phyloP scores from a whole-genome alignment of 2,888 invertebrate species.

The Scaptomyza parva region DNA sequence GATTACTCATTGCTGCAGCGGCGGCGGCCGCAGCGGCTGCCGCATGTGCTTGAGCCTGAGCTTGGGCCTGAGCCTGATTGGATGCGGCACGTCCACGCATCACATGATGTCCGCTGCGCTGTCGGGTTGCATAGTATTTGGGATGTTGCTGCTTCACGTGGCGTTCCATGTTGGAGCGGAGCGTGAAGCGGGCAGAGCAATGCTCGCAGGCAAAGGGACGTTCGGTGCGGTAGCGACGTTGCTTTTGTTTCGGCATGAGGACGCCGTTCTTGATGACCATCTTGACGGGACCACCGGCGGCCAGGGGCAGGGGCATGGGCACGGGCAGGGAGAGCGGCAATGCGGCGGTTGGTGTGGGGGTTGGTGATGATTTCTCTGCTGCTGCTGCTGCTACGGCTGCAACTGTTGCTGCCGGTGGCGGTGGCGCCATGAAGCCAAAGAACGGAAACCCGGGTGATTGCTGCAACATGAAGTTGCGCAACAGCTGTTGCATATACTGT shows the following conservation, averaged over 20 bases:
- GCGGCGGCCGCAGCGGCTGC: constrained; percentile 64
- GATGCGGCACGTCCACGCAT: constrained; percentile 83
- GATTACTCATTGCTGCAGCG: constrained; percentile 65
- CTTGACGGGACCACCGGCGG: constrained; percentile 87
- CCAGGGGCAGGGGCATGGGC: constrained; percentile 60
- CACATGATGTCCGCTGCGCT: constrained; percentile 87
- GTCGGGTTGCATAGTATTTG: constrained; percentile 93
- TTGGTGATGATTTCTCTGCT: constrained; percentile 17
- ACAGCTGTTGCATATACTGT: constrained; percentile 87
- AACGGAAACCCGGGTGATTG: constrained; percentile 88
- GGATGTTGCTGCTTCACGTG: constrained; percentile 98
- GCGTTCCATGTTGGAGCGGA: constrained; percentile 97
- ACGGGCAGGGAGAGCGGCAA: constrained; percentile 40
- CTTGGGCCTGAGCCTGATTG: constrained; percentile 16
- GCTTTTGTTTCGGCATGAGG: constrained; percentile 96
- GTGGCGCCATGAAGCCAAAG: constrained; percentile 64
- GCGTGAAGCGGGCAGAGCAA: constrained; percentile 95
- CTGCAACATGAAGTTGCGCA: constrained; percentile 86
- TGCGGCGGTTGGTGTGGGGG: constrained; percentile 42
- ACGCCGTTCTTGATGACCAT: constrained; percentile 96
- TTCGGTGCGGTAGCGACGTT: constrained; percentile 94
- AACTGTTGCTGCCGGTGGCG: constrained; percentile 10
- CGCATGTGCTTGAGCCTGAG: constrained; percentile 43
- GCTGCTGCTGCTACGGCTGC: constrained; percentile 6
- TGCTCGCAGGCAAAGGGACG: constrained; percentile 96